These are phyloP conservation scores for Elephas maximus DNA, from an alignment of 2,113 vertebrate species.

Conservation along the genomic window DNA sequence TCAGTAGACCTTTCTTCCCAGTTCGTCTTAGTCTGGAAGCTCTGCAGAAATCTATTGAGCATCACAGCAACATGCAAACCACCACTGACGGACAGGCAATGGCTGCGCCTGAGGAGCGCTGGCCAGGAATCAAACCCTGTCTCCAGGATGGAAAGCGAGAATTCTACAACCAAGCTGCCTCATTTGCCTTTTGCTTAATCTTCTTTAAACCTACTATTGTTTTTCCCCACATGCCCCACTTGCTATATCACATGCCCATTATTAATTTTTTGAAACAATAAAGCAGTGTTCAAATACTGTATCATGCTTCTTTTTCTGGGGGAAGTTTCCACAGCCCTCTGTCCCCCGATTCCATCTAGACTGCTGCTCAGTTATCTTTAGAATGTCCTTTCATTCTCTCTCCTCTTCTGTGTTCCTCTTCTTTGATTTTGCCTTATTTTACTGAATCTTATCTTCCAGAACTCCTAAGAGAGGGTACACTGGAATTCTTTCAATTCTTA, in stretches of 20 bases:
- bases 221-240: not conserved
- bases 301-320: too few relatives aligned
- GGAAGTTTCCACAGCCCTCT: not conserved
- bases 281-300: not conserved
- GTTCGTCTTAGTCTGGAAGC: not conserved
- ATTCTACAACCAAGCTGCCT: not conserved
- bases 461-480: not conserved
- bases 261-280: not conserved
- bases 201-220: not conserved
- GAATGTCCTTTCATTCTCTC: not conserved
- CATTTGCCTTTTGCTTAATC: not conserved
- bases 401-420: not conserved
- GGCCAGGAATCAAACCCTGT: not conserved
- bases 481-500: slow-evolving; percentile 21
- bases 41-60: not conserved
- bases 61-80: not conserved
- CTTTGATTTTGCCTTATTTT: slow-evolving; percentile 24
- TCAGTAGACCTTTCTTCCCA: not conserved
- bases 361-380: not conserved
- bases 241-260: not conserved
- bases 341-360: not conserved
- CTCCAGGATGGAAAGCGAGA: not conserved
- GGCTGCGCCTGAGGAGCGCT: not conserved
- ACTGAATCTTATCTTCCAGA: not conserved
- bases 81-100: not conserved